These are phyloP conservation scores for Iguana delicatissima DNA, from an alignment of 2,797 vertebrate genomes.

Conservation along the genomic window DNA sequence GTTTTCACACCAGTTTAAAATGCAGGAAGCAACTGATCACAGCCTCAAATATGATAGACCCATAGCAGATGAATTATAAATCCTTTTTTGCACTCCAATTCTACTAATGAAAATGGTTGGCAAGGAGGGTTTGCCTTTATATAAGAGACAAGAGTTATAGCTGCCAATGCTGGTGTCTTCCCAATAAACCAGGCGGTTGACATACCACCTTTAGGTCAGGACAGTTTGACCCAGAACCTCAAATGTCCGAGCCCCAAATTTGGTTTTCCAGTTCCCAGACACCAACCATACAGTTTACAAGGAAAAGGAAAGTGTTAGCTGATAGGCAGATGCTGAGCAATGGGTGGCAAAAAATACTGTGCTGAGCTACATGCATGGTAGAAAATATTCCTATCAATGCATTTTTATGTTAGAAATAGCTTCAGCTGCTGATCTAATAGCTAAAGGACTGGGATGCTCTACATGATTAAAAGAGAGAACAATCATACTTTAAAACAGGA, in stretches of 20 bases:
- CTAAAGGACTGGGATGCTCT: background rate
- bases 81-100: background rate
- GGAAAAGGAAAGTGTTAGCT: background rate
- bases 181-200: background rate
- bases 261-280: background rate
- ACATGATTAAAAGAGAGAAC: background rate
- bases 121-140: background rate
- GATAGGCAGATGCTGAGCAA: background rate
- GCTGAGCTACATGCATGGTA: too few species aligned
- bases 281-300: background rate
- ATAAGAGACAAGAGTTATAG: background rate
- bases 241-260: too few species aligned
- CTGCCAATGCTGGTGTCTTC: background rate
- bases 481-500: background rate
- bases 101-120: background rate
- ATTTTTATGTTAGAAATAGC: background rate
- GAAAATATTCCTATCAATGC: background rate
- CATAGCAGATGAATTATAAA: background rate
- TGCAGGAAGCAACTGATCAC: background rate
- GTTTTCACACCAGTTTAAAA: background rate
- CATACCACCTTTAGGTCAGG: background rate
- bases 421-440: background rate
- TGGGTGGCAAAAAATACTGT: background rate
- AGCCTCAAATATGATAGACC: background rate
- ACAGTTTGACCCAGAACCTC: background rate